Percentiles rank a stretch among this genome's conserved stretches.
phyloP scores from a whole-genome alignment of 2,113 vertebrate species.

The Poecilia latipinna region DNA sequence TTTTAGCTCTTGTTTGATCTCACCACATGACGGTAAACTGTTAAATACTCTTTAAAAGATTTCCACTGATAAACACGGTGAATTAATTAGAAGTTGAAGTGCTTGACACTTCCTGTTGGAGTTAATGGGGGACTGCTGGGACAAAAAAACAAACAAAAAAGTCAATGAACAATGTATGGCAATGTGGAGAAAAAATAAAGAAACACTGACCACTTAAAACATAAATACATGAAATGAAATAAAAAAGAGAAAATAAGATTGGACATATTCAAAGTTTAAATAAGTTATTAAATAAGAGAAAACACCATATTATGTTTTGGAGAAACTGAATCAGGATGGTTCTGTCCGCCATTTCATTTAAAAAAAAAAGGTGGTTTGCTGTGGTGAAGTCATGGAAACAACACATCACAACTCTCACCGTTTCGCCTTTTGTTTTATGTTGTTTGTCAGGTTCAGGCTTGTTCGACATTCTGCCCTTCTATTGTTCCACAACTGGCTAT shows the following conservation, averaged over 20 bases:
- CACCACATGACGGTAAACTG: not conserved
- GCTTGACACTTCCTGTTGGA: not conserved
- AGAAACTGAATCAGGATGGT: too few species aligned
- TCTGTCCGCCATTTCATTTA: too few species aligned
- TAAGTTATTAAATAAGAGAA: too few species aligned
- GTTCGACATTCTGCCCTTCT: not conserved
- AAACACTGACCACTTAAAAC: too few species aligned
- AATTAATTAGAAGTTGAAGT: not conserved
- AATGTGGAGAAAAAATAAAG: too few species aligned
- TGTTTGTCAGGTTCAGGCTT: not conserved
- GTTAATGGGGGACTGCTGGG: not conserved
- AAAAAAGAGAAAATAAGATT: too few species aligned
- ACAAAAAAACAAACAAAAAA: not conserved
- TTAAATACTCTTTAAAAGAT: not conserved
- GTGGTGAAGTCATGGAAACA: too few species aligned
- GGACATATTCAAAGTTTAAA: too few species aligned
- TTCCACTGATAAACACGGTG: not conserved
- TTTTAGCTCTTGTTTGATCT: conserved; percentile 14
- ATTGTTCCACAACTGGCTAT: not conserved
- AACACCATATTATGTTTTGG: too few species aligned
- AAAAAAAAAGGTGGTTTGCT: too few species aligned
- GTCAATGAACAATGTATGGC: not conserved
- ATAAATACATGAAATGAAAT: too few species aligned
- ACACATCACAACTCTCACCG: too few species aligned
- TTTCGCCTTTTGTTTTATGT: not conserved